phyloP scores from a whole-genome alignment of 2,888 invertebrate genomes.

The Aphodius sticticus region DNA sequence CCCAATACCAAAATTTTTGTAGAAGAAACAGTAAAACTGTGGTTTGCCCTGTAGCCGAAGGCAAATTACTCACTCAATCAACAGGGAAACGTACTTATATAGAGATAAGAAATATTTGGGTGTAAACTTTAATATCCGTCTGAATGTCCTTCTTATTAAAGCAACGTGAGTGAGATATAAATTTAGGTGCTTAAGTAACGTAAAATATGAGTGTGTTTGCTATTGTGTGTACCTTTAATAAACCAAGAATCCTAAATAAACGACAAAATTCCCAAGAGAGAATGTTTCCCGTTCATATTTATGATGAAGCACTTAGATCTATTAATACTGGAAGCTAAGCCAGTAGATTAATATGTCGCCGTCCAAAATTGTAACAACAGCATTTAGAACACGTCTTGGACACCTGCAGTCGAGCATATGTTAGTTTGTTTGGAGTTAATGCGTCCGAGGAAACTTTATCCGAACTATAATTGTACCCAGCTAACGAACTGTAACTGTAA shows the following conservation, averaged over 20 bases:
- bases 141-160: too few relatives aligned
- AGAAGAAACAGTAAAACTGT: too few relatives aligned
- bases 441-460: neutral
- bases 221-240: neutral
- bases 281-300: conserved; percentile 32
- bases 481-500: neutral
- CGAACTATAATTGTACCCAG: neutral
- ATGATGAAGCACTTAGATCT: conserved; percentile 36
- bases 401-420: conserved; percentile 35
- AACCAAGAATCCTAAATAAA: neutral
- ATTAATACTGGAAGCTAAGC: conserved; percentile 37
- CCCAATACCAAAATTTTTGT: too few relatives aligned
- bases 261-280: conserved; percentile 10
- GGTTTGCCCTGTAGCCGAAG: too few relatives aligned
- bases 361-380: conserved; percentile 37
- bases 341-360: conserved; percentile 35
- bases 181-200: too few relatives aligned
- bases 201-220: neutral
- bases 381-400: conserved; percentile 37
- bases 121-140: too few relatives aligned
- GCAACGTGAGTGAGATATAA: too few relatives aligned
- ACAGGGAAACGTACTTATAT: too few relatives aligned
- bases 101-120: too few relatives aligned
- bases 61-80: too few relatives aligned
- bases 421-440: conserved; percentile 4